A percentile compares a stretch with the other conserved stretches of the same genome.
phyloP scores from a whole-genome alignment of 2,797 vertebrate genomes.

The Lates japonicus region DNA sequence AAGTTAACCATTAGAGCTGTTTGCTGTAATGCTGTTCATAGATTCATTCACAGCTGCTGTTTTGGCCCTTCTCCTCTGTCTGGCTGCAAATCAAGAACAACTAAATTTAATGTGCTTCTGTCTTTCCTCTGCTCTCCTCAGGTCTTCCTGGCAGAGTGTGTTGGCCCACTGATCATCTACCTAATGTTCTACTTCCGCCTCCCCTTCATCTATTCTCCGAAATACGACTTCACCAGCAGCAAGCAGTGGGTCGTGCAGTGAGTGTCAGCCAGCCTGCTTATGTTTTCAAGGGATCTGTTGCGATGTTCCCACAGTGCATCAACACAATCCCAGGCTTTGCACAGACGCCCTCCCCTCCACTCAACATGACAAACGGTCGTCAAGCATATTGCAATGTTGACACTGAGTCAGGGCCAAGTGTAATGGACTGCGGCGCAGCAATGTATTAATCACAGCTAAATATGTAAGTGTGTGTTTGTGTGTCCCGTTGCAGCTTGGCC shows the following conservation, averaged over 20 bases:
- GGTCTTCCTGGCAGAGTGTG: conserved; percentile 94
- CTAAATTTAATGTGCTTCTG: background rate
- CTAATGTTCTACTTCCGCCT: conserved; percentile 96
- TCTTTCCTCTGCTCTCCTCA: conserved; percentile 58
- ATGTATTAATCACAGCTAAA: conserved; percentile 57
- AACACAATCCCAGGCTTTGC: conserved; percentile 46
- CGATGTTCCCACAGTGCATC: conserved; percentile 8
- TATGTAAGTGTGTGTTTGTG: conserved; percentile 11
- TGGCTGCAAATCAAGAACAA: background rate
- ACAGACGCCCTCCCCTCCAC: conserved; percentile 11
- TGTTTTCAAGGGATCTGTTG: conserved; percentile 35
- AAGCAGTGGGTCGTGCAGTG: conserved; percentile 94
- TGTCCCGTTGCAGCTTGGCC: conserved; percentile 86
- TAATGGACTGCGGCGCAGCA: conserved; percentile 17
- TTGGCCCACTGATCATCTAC: conserved; percentile 93
- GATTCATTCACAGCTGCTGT: background rate
- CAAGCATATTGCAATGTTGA: conserved; percentile 43
- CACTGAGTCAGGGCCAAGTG: conserved; percentile 52
- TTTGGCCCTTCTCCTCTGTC: background rate
- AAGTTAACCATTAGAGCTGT: background rate
- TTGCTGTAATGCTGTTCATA: background rate
- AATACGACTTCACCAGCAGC: conserved; percentile 94
- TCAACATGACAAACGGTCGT: conserved; percentile 38
- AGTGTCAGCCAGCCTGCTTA: conserved; percentile 78
- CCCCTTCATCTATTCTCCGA: conserved; percentile 93